phyloP scores from a whole-genome alignment of 1,140 invertebrate species.

The Bombus waltoni region DNA sequence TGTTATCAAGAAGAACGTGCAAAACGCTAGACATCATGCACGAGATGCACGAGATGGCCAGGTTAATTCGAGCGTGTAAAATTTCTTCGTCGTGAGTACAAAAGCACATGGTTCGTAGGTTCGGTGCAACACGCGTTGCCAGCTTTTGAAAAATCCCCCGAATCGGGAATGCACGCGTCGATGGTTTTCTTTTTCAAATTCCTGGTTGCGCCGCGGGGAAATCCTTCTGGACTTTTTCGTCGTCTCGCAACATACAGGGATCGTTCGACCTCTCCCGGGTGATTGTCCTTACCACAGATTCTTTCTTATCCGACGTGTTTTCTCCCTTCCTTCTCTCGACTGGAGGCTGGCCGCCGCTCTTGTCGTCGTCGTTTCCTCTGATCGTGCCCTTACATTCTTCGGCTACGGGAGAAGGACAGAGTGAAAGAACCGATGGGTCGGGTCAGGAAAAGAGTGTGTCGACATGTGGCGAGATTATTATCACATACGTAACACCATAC shows the following conservation, averaged over 20 bases:
- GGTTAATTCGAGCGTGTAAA: background rate
- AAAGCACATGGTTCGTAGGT: background rate
- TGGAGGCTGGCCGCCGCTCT: background rate
- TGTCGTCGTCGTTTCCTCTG: background rate
- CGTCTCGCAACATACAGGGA: background rate
- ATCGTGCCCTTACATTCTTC: conserved; percentile 44
- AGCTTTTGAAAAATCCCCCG: background rate
- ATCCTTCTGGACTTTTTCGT: conserved; percentile 12
- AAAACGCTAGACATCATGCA: background rate
- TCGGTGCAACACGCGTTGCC: background rate
- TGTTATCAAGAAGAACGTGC: too few species aligned
- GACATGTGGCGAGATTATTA: conserved; percentile 53
- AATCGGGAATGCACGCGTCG: conserved; percentile 4
- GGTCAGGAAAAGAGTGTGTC: conserved; percentile 47
- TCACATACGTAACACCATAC: conserved; percentile 41
- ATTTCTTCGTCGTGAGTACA: too few species aligned
- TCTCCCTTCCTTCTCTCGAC: background rate
- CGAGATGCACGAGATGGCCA: background rate
- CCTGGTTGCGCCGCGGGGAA: background rate
- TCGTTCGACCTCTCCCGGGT: conserved; percentile 46
- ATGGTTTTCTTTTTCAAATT: conserved; percentile 42
- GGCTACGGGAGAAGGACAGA: conserved; percentile 1
- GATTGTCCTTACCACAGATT: conserved; percentile 49
- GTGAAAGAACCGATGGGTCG: conserved; percentile 1
- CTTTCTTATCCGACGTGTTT: conserved; percentile 52